These are phyloP conservation scores for Oscheius sp. DNA, from an alignment of 2,888 invertebrate species.

Conservation along the genomic window DNA sequence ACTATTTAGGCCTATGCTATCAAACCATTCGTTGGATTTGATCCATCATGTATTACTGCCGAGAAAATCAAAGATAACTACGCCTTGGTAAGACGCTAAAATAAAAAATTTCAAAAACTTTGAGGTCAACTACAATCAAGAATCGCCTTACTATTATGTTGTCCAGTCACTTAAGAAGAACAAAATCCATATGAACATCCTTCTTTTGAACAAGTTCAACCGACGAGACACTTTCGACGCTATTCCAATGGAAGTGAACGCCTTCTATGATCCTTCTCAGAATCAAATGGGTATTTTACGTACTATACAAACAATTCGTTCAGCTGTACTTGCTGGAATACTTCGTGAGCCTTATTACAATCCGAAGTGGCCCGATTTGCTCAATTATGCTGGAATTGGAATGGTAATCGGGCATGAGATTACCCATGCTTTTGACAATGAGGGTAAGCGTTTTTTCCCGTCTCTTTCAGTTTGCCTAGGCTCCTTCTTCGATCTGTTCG, in stretches of 20 bases:
- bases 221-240: slow-evolving; percentile 30
- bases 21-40: slow-evolving; percentile 29
- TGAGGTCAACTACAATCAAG: slow-evolving; percentile 11
- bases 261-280: slow-evolving; percentile 38
- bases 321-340: slow-evolving; percentile 40
- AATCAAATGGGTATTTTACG: slow-evolving; percentile 34
- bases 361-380: slow-evolving; percentile 12
- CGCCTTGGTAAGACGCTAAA: not conserved
- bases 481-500: slow-evolving; percentile 31
- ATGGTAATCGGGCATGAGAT: slow-evolving; percentile 40
- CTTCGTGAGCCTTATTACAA: slow-evolving; percentile 36
- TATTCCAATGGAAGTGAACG: slow-evolving; percentile 29
- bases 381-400: slow-evolving; percentile 37
- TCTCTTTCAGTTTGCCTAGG: slow-evolving; percentile 2
- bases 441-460: slow-evolving; percentile 8
- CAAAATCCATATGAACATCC: not conserved
- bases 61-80: slow-evolving; percentile 27
- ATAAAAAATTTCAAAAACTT: not conserved
- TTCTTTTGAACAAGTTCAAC: slow-evolving; percentile 21
- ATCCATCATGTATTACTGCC: not conserved
- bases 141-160: not conserved
- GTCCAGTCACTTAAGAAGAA: not conserved
- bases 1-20: slow-evolving; percentile 23
- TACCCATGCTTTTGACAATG: slow-evolving; percentile 40
- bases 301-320: not conserved